phyloP scores from a whole-genome alignment of 2,888 invertebrate species.

The Melikaiella ostensackeni region DNA sequence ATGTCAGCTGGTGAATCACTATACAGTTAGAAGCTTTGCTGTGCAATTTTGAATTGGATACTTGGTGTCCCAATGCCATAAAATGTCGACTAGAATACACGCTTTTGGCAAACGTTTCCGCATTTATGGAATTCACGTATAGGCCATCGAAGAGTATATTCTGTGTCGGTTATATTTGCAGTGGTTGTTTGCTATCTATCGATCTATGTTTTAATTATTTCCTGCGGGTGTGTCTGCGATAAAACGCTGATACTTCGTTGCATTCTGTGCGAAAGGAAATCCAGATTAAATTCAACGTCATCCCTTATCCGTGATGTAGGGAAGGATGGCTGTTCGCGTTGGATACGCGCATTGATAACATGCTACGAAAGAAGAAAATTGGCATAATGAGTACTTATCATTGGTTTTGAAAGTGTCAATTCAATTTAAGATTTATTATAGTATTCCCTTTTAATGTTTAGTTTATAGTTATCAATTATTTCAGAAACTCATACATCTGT shows the following conservation, averaged over 20 bases:
- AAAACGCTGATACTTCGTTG: conserved; percentile 55
- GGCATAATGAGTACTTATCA: neutral
- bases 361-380: neutral
- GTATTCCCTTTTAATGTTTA: no score
- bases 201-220: conserved; percentile 67
- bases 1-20: no score
- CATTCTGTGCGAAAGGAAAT: conserved; percentile 39
- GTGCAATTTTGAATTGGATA: neutral
- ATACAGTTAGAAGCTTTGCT: no score
- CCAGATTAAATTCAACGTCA: neutral
- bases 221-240: conserved; percentile 56
- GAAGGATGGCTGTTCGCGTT: neutral
- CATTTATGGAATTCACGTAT: neutral
- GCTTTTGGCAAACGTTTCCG: neutral
- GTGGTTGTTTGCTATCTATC: conserved; percentile 56
- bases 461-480: no score
- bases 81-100: neutral
- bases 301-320: neutral
- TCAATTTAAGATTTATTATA: neutral
- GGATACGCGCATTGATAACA: neutral
- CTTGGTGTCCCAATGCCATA: neutral
- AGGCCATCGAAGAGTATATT: neutral
- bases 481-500: no score
- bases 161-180: neutral
- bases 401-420: neutral